Conservation (phyloP, 2,113 vertebrate genomes). For the Shinisaurus crocodilurus region DNA sequence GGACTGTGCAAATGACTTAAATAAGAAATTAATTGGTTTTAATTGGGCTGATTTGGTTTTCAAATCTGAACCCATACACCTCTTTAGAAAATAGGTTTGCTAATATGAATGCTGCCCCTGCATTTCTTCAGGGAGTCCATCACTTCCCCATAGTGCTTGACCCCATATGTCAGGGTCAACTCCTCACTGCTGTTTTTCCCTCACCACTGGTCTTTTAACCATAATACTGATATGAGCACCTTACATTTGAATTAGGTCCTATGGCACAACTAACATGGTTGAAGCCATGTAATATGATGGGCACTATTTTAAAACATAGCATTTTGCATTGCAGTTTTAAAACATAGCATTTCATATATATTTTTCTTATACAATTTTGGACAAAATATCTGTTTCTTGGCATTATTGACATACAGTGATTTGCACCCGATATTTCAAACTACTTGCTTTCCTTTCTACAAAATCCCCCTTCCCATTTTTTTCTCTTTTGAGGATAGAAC, state of each 20-base stretch:
- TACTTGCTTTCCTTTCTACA: not conserved
- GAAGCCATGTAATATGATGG: not conserved
- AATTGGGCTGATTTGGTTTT: not conserved
- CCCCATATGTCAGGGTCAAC: not conserved
- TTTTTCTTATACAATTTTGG: not conserved
- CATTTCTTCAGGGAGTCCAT: not conserved
- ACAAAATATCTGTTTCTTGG: not conserved
- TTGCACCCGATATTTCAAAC: constrained; percentile 5
- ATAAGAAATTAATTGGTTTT: not conserved
- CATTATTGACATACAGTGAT: constrained; percentile 4
- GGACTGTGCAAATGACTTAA: not conserved
- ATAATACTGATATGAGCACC: not conserved
- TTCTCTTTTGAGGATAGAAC: constrained; percentile 13
- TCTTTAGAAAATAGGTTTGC: not conserved
- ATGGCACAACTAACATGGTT: not conserved
- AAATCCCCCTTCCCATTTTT: not conserved
- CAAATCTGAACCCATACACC: not conserved
- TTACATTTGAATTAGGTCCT: not conserved
- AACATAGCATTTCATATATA: not conserved
- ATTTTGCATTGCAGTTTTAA: not conserved
- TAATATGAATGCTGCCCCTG: not conserved
- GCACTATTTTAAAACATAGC: not conserved
- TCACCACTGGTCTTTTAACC: not conserved
- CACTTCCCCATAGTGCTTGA: not conserved
- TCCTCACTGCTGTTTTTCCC: not conserved